A percentile compares a stretch with the other conserved stretches of the same genome.
These are phyloP conservation scores for Ceratina australensis DNA, from an alignment of 1,140 invertebrate genomes.

Conservation along the genomic window DNA sequence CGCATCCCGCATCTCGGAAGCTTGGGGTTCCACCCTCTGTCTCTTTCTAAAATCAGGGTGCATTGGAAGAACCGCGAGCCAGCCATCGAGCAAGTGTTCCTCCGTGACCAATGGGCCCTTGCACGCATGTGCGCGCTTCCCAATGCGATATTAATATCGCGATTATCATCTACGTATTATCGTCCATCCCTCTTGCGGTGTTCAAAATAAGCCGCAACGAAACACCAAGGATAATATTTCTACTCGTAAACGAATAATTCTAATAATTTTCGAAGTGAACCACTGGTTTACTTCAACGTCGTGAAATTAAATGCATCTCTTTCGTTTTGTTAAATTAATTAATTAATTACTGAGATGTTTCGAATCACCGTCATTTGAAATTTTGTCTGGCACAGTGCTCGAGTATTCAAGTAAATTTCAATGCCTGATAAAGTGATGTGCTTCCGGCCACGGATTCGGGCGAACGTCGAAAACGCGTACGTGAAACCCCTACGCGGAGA, in stretches of 20 bases:
- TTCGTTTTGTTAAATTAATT: too few relatives aligned
- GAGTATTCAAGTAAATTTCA: neutral
- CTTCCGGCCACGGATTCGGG: neutral
- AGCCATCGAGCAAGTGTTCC: constrained; percentile 76
- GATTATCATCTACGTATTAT: constrained; percentile 81
- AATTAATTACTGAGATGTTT: too few relatives aligned
- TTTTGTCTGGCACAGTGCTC: too few relatives aligned
- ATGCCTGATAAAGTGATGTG: neutral
- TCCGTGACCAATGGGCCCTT: constrained; percentile 77
- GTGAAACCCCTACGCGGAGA: constrained; percentile 30
- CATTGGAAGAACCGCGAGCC: constrained; percentile 73
- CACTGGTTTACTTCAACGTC: too few relatives aligned
- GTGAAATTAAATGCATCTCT: too few relatives aligned
- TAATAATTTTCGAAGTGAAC: too few relatives aligned
- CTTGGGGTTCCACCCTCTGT: constrained; percentile 44
- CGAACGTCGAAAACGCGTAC: neutral
- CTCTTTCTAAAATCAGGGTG: constrained; percentile 75
- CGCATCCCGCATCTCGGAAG: constrained; percentile 6
- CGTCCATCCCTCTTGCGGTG: constrained; percentile 60
- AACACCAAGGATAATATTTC: constrained; percentile 40
- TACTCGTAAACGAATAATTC: too few relatives aligned
- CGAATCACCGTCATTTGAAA: too few relatives aligned
- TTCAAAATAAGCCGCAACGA: constrained; percentile 56
- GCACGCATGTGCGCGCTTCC: constrained; percentile 80
- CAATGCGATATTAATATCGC: constrained; percentile 81